phyloP scores from a whole-genome alignment of 2,888 invertebrate genomes.

The Tetranychus piercei region DNA sequence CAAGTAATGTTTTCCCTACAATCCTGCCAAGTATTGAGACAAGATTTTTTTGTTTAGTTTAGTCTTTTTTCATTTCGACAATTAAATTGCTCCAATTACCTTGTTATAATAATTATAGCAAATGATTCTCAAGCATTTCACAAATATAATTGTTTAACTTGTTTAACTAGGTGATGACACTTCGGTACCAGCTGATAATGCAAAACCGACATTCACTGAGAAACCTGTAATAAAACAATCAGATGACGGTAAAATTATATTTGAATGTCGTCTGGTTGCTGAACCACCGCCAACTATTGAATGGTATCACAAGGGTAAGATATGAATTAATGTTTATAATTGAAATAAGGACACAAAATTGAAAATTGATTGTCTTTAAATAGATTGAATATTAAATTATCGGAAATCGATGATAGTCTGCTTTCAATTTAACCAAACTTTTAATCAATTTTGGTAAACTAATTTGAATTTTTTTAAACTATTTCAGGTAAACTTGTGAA shows the following conservation, averaged over 20 bases:
- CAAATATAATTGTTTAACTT: neutral
- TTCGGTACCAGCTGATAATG: constrained; percentile 74
- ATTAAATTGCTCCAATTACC: no score
- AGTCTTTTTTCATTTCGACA: no score
- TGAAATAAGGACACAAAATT: neutral
- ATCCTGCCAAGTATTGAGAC: no score
- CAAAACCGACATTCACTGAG: constrained; percentile 94
- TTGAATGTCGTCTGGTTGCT: constrained; percentile 92
- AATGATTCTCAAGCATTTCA: neutral
- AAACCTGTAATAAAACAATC: constrained; percentile 90
- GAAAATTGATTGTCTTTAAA: no score
- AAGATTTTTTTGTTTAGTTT: no score
- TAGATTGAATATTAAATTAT: neutral
- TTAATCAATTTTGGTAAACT: neutral
- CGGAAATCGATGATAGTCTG: neutral
- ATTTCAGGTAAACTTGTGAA: constrained; percentile 51
- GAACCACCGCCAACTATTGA: constrained; percentile 80
- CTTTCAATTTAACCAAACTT: neutral
- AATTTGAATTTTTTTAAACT: constrained; percentile 27
- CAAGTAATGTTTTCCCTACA: no score
- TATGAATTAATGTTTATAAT: neutral
- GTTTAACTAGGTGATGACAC: constrained; percentile 64
- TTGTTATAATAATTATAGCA: no score
- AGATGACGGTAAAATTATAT: constrained; percentile 84
- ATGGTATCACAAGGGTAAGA: constrained; percentile 47